Conservation (phyloP, 2,888 invertebrate species). For the Cybosia mesomella region DNA sequence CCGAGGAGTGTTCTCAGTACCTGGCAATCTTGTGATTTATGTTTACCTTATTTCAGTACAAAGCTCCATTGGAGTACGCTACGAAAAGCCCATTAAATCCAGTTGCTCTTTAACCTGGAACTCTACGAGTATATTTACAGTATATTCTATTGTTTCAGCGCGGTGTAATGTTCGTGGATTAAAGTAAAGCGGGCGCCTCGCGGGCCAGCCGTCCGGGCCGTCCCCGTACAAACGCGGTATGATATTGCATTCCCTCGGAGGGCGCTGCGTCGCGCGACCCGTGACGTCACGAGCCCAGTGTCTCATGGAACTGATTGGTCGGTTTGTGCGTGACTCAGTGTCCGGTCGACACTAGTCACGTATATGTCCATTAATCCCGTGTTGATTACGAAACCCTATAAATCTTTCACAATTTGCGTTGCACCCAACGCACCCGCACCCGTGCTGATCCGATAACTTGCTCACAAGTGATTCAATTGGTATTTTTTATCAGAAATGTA, state of each 20-base stretch:
- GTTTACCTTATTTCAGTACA: background rate
- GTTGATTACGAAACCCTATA: too few species aligned
- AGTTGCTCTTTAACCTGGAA: background rate
- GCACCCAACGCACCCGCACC: too few species aligned
- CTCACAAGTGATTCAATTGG: too few species aligned
- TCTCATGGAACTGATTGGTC: background rate
- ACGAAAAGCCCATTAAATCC: background rate
- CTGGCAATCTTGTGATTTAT: background rate
- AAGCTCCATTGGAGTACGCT: background rate
- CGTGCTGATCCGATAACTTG: too few species aligned
- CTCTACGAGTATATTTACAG: background rate
- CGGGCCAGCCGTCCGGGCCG: background rate
- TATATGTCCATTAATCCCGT: too few species aligned
- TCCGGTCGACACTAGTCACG: too few species aligned
- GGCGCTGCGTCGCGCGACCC: background rate
- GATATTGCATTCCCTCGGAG: background rate
- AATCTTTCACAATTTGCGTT: too few species aligned
- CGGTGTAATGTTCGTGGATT: background rate
- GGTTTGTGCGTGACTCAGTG: background rate
- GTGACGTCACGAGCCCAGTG: background rate
- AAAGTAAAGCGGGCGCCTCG: background rate
- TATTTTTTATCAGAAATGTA: too few species aligned
- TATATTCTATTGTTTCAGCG: background rate
- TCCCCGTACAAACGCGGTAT: background rate
- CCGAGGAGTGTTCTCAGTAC: background rate